Evolutionary conservation across 2,888 invertebrate genomes (phyloP), one percentile per base, ranked within the genome.

Genomic region (Aphidius colemani): DNA sequence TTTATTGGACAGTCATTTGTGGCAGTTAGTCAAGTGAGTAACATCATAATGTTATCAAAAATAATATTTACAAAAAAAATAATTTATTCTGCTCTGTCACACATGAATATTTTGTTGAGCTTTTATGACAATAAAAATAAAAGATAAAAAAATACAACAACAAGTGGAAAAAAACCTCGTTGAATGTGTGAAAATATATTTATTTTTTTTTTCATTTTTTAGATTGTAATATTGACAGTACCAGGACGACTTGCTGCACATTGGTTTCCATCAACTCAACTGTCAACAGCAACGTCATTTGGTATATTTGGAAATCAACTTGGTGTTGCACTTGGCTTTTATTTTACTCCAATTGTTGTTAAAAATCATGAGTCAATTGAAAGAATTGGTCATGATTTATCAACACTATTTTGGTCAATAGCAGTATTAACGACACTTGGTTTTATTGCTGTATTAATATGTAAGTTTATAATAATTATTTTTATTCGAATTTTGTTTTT

Each of bases 261-360:
- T 11, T 90, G 90, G 90, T 90, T 90, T 78, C 87, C 87, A 8
- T 83, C 87, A 0, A 82, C 85, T 65, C 85, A 89, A 80, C 58
- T 82, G 6, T 85, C 90, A 5, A 88, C 89, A 2, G 91, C 91
- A 1, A 90, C 90, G 70, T 87, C 90, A 53, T 83, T 91, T 18
- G 91, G 90, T 4, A 87, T 92, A 18, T 89, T 91, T 74, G 92
- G 91, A 6, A 89, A 88, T 72, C 90, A 91, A 85, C 78, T 92
- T n/a, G 86, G 92, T 1, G 85, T 89, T 48, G 90, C 91, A 0
- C 73, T 90, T 1, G 90, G 90, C 56, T 93, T 92, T 76, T 81
- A 91, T 7, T 66, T 91, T 6, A 89, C 91, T 1, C 89, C 91
- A 1, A 78, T 88, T 62, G 67, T 86, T 30, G 85, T 87, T 1